Evolutionary conservation across 1,140 invertebrate species (phyloP).

Genomic region (Drosophila guanche): DNA sequence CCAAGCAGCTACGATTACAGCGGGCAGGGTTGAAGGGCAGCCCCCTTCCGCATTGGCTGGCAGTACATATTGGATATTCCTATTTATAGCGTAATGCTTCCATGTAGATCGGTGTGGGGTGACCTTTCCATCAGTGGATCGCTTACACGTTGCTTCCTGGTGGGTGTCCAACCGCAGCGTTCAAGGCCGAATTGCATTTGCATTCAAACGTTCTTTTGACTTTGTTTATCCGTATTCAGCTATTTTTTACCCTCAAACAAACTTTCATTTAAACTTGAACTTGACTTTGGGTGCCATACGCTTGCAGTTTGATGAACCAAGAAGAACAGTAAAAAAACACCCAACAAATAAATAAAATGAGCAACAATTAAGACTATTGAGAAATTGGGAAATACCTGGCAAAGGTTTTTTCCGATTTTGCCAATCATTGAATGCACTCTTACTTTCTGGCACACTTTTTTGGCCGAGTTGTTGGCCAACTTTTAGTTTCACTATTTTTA

Average conservation of each 20-base stretch:
- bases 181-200: constrained; percentile 54
- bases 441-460: constrained; percentile 74
- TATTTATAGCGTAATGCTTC: constrained; percentile 18
- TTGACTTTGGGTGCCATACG: constrained; percentile 51
- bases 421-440: constrained; percentile 66
- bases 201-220: constrained; percentile 50
- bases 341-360: neutral
- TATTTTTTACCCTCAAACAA: constrained; percentile 51
- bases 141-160: constrained; percentile 18
- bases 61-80: constrained; percentile 8
- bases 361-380: constrained; percentile 17
- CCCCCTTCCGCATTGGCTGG: constrained; percentile 3
- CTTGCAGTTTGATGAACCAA: constrained; percentile 31
- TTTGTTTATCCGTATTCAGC: constrained; percentile 57
- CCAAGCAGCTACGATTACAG: constrained; percentile 26
- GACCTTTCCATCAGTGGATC: constrained; percentile 22
- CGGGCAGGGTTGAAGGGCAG: constrained; percentile 32
- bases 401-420: constrained; percentile 51
- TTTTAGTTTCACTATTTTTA: constrained; percentile 37
- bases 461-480: constrained; percentile 24
- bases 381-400: constrained; percentile 72
- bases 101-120: constrained; percentile 14
- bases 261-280: constrained; percentile 68
- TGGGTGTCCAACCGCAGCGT: constrained; percentile 4
- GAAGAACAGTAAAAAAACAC: constrained; percentile 9